Conservation (phyloP, 2,888 invertebrate species). For the Cylindroiulus punctatus region DNA sequence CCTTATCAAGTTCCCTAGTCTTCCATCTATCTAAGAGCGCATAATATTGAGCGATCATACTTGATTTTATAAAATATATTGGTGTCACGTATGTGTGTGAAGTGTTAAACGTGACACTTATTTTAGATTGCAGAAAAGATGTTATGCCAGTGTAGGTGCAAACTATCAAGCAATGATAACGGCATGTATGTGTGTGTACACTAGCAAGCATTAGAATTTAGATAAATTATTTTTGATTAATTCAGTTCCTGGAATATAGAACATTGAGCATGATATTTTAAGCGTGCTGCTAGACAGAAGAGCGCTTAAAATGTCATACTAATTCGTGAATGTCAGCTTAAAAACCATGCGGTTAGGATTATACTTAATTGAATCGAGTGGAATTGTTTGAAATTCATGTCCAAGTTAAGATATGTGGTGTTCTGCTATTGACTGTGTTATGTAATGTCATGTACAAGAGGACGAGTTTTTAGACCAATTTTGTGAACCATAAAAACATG, state of each 20-base stretch:
- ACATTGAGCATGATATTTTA: no score
- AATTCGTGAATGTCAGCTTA: neutral
- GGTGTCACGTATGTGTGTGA: neutral
- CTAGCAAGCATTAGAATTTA: neutral
- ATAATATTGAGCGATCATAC: neutral
- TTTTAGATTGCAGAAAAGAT: neutral
- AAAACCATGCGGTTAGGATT: neutral
- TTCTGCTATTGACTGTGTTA: neutral
- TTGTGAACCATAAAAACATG: neutral
- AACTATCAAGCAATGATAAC: neutral
- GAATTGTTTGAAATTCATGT: neutral
- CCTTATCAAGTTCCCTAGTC: slow-evolving; percentile 14
- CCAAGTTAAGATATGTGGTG: neutral
- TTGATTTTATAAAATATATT: neutral
- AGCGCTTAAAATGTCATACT: neutral
- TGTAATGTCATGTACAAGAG: neutral
- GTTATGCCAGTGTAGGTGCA: neutral
- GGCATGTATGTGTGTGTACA: neutral
- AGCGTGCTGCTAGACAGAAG: neutral
- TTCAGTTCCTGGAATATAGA: neutral
- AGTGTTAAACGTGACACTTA: neutral
- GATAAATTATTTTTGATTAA: neutral
- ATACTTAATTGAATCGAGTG: neutral
- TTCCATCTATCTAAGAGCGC: slow-evolving; percentile 27
- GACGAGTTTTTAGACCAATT: neutral